Conservation (phyloP, 2,113 vertebrate species). For the Paratilapia polleni region DNA sequence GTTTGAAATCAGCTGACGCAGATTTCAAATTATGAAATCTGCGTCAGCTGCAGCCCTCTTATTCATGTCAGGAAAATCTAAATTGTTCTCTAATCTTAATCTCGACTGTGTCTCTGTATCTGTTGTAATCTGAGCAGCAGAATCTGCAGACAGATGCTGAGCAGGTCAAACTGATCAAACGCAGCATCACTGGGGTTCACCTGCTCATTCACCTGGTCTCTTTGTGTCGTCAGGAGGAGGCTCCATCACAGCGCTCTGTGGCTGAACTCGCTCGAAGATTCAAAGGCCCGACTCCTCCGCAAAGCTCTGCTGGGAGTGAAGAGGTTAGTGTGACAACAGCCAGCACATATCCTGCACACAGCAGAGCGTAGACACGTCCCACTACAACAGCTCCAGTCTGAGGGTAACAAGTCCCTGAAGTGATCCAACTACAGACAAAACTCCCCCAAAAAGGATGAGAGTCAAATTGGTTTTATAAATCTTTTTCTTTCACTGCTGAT, state of each 20-base stretch:
- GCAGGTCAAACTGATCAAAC: too few species aligned
- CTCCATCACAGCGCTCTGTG: constrained; percentile 64
- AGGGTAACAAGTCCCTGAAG: not conserved
- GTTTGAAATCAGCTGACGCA: too few species aligned
- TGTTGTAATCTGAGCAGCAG: too few species aligned
- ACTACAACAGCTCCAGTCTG: not conserved
- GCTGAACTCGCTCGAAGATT: constrained; percentile 77
- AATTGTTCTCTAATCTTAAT: too few species aligned
- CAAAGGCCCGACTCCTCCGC: constrained; percentile 17
- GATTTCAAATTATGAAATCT: not conserved
- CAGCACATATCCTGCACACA: not conserved
- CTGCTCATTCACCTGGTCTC: not conserved
- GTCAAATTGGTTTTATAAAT: not conserved
- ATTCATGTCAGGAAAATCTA: too few species aligned
- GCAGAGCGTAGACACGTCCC: not conserved
- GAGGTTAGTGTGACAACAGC: constrained; percentile 52
- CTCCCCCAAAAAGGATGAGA: not conserved
- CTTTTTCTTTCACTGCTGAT: too few species aligned
- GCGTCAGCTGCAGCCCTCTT: not conserved
- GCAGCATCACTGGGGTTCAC: not conserved
- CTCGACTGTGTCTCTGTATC: not conserved
- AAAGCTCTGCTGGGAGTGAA: not conserved
- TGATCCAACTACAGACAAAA: too few species aligned
- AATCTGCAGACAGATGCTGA: too few species aligned
- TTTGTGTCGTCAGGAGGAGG: constrained; percentile 53